Evolutionary conservation across 2,888 invertebrate species (phyloP).

Genomic region (Hypena proboscidalis): DNA sequence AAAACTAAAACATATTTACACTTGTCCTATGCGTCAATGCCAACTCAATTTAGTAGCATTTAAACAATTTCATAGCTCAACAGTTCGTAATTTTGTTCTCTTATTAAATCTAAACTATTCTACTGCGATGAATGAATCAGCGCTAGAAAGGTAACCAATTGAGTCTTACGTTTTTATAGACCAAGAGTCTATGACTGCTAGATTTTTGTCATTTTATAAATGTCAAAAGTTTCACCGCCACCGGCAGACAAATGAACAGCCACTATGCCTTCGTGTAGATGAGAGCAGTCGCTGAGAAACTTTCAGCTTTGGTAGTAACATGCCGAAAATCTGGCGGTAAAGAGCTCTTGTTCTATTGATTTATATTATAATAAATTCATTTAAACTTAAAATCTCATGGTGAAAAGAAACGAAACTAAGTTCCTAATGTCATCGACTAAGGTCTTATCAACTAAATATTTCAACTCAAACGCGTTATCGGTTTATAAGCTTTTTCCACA

Average conservation of each 20-base stretch:
- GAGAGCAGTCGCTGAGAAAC: too few relatives aligned
- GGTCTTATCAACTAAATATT: constrained; percentile 3
- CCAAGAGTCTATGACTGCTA: too few relatives aligned
- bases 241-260: too few relatives aligned
- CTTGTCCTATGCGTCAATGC: constrained; percentile 38
- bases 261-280: too few relatives aligned
- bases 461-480: constrained; percentile 22
- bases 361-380: too few relatives aligned
- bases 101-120: constrained; percentile 25
- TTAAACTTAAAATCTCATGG: constrained; percentile 11
- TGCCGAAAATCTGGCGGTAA: too few relatives aligned
- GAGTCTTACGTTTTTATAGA: constrained; percentile 13
- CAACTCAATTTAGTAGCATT: constrained; percentile 42
- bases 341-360: too few relatives aligned
- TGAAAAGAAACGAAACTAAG: constrained; percentile 20
- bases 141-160: constrained; percentile 14
- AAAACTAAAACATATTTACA: constrained; percentile 51
- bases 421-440: constrained; percentile 12
- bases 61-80: constrained; percentile 36
- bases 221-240: too few relatives aligned
- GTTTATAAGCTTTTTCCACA: too few relatives aligned
- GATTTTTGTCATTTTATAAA: too few relatives aligned
- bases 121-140: constrained; percentile 34
- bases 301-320: too few relatives aligned
- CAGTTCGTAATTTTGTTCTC: constrained; percentile 37